A percentile compares a stretch with the other conserved stretches of the same genome.
Evolutionary conservation across 2,113 vertebrate species (phyloP).

Genomic region (Melanerpes formicivorus): DNA sequence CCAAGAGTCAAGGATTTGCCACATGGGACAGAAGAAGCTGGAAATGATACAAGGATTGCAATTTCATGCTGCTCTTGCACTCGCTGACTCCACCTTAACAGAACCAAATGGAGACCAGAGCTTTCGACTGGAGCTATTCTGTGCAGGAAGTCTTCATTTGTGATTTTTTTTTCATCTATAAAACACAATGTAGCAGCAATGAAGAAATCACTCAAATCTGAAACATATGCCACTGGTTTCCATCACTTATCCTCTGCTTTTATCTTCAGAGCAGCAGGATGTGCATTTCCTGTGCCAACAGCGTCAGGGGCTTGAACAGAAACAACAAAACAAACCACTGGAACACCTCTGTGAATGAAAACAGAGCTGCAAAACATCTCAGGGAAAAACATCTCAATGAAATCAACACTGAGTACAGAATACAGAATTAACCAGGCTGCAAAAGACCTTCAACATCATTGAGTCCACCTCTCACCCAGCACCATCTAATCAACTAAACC

Average conservation of each 20-base stretch:
- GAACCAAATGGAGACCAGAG: neutral
- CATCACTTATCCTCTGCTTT: neutral
- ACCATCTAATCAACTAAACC: too few relatives aligned
- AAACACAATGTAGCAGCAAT: neutral
- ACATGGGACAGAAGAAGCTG: neutral
- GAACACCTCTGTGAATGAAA: neutral
- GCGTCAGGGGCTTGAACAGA: rapidly evolving
- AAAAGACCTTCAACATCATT: too few relatives aligned
- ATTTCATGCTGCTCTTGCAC: neutral
- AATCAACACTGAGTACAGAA: neutral
- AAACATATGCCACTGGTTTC: neutral
- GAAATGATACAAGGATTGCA: neutral
- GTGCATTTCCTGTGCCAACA: neutral
- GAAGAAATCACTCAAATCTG: neutral
- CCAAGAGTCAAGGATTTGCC: neutral
- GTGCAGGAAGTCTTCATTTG: neutral
- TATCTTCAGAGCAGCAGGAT: neutral
- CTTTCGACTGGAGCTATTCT: neutral
- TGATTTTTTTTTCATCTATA: neutral
- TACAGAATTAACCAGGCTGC: too few relatives aligned
- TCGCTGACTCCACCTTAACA: neutral
- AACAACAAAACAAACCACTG: neutral
- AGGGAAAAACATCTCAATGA: neutral
- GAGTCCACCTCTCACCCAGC: too few relatives aligned
- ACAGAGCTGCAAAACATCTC: neutral